Evolutionary conservation across 2,888 invertebrate species (phyloP).

Genomic region (Lithosia quadra): DNA sequence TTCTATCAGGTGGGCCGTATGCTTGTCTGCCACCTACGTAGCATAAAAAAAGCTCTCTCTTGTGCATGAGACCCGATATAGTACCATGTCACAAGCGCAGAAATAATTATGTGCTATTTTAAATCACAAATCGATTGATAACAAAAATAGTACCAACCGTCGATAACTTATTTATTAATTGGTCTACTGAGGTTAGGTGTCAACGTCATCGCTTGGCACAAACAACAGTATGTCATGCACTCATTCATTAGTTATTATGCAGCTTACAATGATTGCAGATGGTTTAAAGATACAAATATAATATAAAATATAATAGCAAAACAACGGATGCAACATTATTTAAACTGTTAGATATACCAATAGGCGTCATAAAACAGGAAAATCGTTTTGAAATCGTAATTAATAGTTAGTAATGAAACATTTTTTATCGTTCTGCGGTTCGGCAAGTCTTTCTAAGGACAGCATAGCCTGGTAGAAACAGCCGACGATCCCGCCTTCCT

Average conservation of each 20-base stretch:
- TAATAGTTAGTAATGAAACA: no score
- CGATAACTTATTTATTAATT: constrained; percentile 5
- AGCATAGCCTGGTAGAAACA: no score
- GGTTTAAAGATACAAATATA: neutral
- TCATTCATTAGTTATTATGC: constrained; percentile 1
- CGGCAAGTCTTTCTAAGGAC: no score
- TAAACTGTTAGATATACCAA: no score
- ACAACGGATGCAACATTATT: no score
- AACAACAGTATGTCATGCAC: neutral
- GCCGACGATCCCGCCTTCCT: no score
- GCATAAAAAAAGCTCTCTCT: no score
- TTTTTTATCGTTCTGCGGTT: no score
- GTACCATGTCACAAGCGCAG: neutral
- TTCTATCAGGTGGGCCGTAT: no score
- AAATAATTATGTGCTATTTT: neutral
- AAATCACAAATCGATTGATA: constrained; percentile 6
- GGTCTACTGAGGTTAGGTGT: neutral
- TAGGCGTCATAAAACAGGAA: no score
- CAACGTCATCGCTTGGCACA: neutral
- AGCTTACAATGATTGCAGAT: neutral
- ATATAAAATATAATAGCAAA: neutral
- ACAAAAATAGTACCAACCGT: neutral
- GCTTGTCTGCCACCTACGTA: no score
- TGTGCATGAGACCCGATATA: neutral
- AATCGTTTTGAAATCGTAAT: no score